phyloP scores from a whole-genome alignment of 2,888 invertebrate species.

The Amitus sp. region DNA sequence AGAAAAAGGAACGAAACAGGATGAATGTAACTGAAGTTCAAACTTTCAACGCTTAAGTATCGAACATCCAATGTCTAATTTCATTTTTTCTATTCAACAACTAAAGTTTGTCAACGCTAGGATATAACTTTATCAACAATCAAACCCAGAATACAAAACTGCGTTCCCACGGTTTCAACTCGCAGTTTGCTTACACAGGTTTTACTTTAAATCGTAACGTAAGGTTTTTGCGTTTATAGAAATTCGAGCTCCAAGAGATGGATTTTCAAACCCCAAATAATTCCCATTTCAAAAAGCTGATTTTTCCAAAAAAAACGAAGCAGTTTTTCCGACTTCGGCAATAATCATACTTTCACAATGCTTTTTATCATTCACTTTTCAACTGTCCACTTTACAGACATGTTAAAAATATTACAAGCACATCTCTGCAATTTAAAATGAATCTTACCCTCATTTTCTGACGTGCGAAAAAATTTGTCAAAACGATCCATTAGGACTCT shows the following conservation, averaged over 20 bases:
- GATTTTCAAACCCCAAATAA: not conserved
- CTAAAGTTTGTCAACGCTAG: not conserved
- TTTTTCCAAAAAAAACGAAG: too few species aligned
- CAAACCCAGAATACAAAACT: constrained; percentile 1
- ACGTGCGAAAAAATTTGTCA: not conserved
- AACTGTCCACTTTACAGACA: constrained; percentile 1
- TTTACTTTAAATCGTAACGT: not conserved
- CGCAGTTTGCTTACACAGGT: too few species aligned
- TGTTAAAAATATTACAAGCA: constrained; percentile 2
- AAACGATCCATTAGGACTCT: not conserved
- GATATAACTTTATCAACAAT: not conserved
- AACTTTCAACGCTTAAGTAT: constrained; percentile 1
- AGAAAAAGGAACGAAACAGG: too few species aligned
- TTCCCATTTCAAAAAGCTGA: not conserved
- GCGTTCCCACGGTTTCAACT: not conserved
- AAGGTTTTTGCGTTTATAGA: not conserved
- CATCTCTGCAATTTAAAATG: constrained; percentile 3
- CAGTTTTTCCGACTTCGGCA: too few species aligned
- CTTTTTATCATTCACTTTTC: not conserved
- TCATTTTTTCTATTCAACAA: not conserved
- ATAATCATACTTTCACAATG: not conserved
- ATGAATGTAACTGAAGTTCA: not conserved
- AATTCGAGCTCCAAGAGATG: not conserved
- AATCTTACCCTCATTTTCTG: not conserved
- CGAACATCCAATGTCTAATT: constrained; percentile 3